Base-by-base conservation (phyloP, 2,113 vertebrate species). In the Lepisosteus oculatus region DNA sequence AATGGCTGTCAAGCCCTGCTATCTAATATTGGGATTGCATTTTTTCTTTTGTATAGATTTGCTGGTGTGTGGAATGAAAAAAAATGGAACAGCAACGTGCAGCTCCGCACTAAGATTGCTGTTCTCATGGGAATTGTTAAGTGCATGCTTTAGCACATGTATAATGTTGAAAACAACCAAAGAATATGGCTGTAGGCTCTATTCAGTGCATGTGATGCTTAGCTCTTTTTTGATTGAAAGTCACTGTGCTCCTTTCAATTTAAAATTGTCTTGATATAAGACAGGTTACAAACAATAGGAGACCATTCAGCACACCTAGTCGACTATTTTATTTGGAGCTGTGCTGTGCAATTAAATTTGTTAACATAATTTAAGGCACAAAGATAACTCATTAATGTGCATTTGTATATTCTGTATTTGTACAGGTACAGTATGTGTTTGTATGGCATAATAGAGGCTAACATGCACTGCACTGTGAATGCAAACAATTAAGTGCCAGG, bases 311-410 rank as follows among this genome's bases (percentile, higher is more conserved):
- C 29, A 29, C 29, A 29, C 29, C 29, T 29, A 29, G 29, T 29
- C 29, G 2, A 45, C 42, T 65, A 69, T 6, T 77, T 79, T 79
- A 81, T 73, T 80, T 72, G 72, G 76, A 83, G 80, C 80, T 78
- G 76, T 80, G 68, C 74, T 76, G 64, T 83, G 47, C 84, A 84
- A 90, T 87, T 85, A 85, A 87, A 87, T 82, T 82, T 81, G 76
- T 81, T 84, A 68, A 77, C 77, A 67, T 61, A 74, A 76, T 77
- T 85, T 83, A 82, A 5, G 5, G 76, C 43, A 12, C 12, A 71
- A 78, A 78, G 78, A 76, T 84, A 79, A 76, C 67, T 78, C 77
- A 77, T 77, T 29, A 29, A 29, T 29, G 29, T 29, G 29, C 29
- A 29, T 29, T 29, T 29, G 29, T 29, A 29, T 29, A 29, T 29